Evolutionary conservation across 2,888 invertebrate genomes (phyloP).

Genomic region (Pachymerium ferrugineum): DNA sequence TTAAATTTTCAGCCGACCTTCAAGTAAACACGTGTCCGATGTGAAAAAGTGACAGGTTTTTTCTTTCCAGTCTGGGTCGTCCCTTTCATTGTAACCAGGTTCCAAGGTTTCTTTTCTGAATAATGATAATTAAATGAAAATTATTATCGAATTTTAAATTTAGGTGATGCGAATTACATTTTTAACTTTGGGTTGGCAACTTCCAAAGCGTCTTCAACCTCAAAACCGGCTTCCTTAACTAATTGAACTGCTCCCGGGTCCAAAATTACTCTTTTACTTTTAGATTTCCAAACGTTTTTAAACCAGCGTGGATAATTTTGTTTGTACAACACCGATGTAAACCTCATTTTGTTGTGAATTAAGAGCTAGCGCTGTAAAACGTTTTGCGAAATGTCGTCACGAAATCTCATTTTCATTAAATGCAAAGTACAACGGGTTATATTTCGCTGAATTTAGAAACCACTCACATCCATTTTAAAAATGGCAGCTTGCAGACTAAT

Average conservation of each 20-base stretch:
- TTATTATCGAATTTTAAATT: not conserved
- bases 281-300: not conserved
- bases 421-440: too few relatives aligned
- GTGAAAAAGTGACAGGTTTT: conserved; percentile 10
- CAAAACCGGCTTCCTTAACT: not conserved
- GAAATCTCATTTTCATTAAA: too few relatives aligned
- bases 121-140: not conserved
- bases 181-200: not conserved
- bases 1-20: conserved; percentile 1
- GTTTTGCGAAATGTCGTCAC: too few relatives aligned
- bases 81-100: not conserved
- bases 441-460: too few relatives aligned
- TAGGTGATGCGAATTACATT: too few relatives aligned
- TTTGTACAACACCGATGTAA: not conserved
- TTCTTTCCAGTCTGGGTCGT: conserved; percentile 28
- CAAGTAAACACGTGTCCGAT: not conserved
- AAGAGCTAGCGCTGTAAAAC: too few relatives aligned
- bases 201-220: not conserved
- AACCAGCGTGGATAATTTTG: not conserved
- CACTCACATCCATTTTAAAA: not conserved
- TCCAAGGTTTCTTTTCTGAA: not conserved
- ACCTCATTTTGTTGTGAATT: conserved; percentile 1
- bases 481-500: not conserved
- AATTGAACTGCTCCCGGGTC: not conserved
- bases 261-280: not conserved